Percentiles rank a stretch among this genome's conserved stretches.
Conservation (phyloP, 2,888 invertebrate species). For the Meteorus colon region DNA sequence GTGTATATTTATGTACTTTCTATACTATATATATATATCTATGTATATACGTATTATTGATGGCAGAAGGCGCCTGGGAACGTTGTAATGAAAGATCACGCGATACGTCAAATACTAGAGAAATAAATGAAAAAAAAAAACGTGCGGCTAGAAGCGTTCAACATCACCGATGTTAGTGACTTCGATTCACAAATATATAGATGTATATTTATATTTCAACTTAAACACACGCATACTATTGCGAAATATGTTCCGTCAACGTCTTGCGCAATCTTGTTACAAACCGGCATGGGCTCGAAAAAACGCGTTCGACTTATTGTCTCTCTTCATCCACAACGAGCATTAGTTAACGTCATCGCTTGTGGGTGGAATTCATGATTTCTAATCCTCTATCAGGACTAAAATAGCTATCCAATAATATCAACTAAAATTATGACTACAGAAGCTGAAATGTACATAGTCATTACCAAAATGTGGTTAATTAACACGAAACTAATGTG, state of each 20-base stretch:
- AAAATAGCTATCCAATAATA: no score
- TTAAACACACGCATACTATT: constrained; percentile 6
- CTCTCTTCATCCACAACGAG: no score
- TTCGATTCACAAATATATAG: background rate
- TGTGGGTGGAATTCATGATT: no score
- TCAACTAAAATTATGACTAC: no score
- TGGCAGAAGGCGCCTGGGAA: background rate
- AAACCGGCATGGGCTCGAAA: constrained; percentile 22
- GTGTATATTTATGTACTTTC: background rate
- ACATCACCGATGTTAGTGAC: background rate
- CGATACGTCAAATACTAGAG: background rate
- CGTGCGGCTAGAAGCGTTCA: no score
- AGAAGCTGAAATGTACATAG: no score
- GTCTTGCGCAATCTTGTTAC: constrained; percentile 38
- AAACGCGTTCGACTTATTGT: no score
- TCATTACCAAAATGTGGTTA: no score
- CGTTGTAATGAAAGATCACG: background rate
- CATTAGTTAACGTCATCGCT: no score
- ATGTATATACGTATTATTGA: background rate
- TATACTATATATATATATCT: background rate
- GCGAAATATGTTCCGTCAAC: background rate
- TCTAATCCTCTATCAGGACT: no score
- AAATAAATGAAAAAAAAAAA: background rate
- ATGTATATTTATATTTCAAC: background rate
- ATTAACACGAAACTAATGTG: no score